Evolutionary conservation across 2,797 vertebrate species (phyloP).

Genomic region (Gymnopithys bicolor): DNA sequence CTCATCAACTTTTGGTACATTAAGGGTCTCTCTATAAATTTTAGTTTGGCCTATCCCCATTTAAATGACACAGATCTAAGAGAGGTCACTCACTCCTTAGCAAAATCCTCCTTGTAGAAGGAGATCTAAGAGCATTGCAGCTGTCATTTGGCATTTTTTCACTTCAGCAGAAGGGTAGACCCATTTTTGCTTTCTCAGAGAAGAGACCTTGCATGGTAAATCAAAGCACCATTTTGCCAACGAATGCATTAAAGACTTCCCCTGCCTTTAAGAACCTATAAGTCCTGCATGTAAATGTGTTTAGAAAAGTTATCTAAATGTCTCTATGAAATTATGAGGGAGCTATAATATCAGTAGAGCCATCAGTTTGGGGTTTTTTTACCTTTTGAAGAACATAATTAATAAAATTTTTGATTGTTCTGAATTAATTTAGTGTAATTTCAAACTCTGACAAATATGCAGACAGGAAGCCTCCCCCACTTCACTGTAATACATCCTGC

Average conservation of each 20-base stretch:
- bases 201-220: background rate
- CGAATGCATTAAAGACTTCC: background rate
- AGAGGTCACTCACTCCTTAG: background rate
- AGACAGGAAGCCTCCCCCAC: background rate
- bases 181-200: background rate
- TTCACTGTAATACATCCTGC: background rate
- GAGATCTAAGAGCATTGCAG: background rate
- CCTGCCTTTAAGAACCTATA: background rate
- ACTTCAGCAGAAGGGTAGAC: background rate
- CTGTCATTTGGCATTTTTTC: background rate
- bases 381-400: background rate
- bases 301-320: background rate
- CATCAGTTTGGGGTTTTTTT: background rate
- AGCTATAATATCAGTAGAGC: background rate
- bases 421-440: conserved; percentile 8
- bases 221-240: background rate
- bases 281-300: background rate
- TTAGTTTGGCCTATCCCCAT: background rate
- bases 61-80: background rate
- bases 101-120: background rate
- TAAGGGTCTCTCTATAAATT: background rate
- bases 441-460: background rate
- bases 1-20: background rate
- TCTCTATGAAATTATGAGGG: background rate
- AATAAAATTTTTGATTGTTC: background rate